These are phyloP conservation scores for Zele albiditarsus DNA, from an alignment of 2,888 invertebrate genomes.

Conservation along the genomic window DNA sequence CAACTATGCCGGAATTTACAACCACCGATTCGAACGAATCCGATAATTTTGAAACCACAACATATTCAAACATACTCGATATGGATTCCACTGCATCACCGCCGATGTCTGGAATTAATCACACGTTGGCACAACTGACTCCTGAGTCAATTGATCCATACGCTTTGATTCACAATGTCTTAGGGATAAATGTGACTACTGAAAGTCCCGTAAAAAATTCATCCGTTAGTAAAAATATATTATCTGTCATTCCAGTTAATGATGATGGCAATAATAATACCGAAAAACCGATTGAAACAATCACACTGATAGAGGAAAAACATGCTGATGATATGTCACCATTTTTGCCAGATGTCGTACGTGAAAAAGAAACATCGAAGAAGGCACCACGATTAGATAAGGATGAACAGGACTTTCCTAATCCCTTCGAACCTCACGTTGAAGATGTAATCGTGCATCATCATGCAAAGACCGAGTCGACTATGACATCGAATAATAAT, in stretches of 20 bases:
- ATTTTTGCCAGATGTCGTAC: constrained; percentile 80
- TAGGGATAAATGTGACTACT: neutral
- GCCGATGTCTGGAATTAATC: constrained; percentile 36
- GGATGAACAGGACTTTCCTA: constrained; percentile 74
- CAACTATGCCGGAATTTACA: constrained; percentile 23
- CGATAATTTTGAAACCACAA: constrained; percentile 56
- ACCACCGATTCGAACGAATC: constrained; percentile 53
- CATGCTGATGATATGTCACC: constrained; percentile 78
- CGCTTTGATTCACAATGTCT: constrained; percentile 27
- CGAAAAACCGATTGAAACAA: constrained; percentile 46
- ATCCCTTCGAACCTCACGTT: constrained; percentile 72
- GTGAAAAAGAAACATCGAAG: constrained; percentile 64
- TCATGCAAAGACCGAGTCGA: constrained; percentile 39
- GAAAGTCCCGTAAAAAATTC: constrained; percentile 30
- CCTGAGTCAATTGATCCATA: constrained; percentile 55
- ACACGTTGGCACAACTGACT: constrained; percentile 58
- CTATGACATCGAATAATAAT: constrained; percentile 29
- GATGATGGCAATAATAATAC: constrained; percentile 43
- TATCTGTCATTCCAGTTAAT: constrained; percentile 50
- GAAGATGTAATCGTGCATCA: constrained; percentile 61
- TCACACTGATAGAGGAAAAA: constrained; percentile 55
- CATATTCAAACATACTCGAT: constrained; percentile 56
- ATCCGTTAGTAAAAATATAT: constrained; percentile 30
- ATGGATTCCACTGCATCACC: constrained; percentile 47
- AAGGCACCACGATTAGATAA: constrained; percentile 74